phyloP scores from a whole-genome alignment of 2,797 vertebrate species.

The Miichthys miiuy region DNA sequence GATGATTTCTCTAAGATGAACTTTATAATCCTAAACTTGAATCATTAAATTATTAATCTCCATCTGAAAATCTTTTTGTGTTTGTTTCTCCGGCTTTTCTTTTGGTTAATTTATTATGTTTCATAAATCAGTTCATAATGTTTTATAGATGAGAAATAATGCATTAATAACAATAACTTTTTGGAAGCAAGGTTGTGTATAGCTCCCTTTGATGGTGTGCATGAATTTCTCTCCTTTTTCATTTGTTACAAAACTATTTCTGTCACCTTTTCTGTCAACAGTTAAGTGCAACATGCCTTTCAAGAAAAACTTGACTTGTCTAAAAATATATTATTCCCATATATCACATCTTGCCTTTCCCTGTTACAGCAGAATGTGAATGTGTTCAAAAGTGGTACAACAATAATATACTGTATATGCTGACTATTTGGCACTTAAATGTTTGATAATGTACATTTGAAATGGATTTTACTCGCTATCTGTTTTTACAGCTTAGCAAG shows the following conservation, averaged over 20 bases:
- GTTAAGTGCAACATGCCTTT: neutral
- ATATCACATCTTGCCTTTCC: neutral
- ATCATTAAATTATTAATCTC: conserved; percentile 43
- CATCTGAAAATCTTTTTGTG: conserved; percentile 6
- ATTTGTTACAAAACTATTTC: neutral
- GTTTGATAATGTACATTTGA: too few species aligned
- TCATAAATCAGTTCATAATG: neutral
- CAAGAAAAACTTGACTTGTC: neutral
- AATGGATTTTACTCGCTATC: neutral
- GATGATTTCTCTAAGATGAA: conserved; percentile 14
- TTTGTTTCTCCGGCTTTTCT: neutral
- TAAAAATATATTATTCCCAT: neutral
- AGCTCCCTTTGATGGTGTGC: neutral
- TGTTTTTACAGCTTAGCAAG: neutral
- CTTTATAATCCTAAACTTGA: conserved; percentile 8
- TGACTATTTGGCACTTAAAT: too few species aligned
- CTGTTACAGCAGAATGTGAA: neutral
- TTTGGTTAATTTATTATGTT: conserved; percentile 3
- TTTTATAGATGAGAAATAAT: conserved; percentile 16
- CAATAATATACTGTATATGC: too few species aligned
- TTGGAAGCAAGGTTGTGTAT: neutral
- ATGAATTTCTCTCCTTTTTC: neutral
- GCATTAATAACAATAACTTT: neutral
- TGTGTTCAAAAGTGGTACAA: too few species aligned
- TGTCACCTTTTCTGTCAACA: neutral